These are phyloP conservation scores for Palythoa grandiflora DNA, from an alignment of 92 coral and sea anemone species.

Conservation along the genomic window DNA sequence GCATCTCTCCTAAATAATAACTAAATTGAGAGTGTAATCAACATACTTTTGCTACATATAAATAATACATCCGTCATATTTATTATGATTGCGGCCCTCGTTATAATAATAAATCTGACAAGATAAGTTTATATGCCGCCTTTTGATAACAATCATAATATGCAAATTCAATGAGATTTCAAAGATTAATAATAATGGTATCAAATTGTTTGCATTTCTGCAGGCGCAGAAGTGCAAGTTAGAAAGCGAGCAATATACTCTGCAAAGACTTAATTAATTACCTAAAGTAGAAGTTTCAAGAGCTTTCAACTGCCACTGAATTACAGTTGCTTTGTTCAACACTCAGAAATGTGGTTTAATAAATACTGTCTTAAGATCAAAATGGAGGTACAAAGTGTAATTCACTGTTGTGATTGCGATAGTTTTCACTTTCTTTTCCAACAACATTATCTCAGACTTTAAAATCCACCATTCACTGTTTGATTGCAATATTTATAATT, in stretches of 20 bases:
- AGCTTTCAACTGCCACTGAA: not conserved
- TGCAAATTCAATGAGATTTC: conserved; percentile 19
- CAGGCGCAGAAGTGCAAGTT: not conserved
- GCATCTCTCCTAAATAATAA: not conserved
- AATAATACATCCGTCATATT: not conserved
- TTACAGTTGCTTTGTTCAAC: not conserved
- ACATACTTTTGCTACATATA: not conserved
- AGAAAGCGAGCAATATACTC: not conserved
- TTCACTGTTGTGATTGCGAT: not conserved
- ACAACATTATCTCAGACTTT: not conserved
- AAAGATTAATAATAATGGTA: not conserved
- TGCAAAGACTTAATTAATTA: not conserved
- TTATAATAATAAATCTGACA: conserved; percentile 2
- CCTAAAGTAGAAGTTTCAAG: too few relatives aligned
- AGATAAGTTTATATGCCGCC: not conserved
- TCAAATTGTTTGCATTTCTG: not conserved
- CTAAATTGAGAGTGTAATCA: not conserved
- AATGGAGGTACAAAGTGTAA: not conserved
- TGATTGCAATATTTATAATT: not conserved
- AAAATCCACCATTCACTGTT: not conserved
- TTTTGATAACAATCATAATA: not conserved
- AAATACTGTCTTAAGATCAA: not conserved
- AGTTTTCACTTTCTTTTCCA: not conserved
- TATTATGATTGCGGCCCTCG: not conserved
- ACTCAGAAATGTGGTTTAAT: not conserved